phyloP scores from a whole-genome alignment of 2,888 invertebrate species.

The Leucophenga montana region DNA sequence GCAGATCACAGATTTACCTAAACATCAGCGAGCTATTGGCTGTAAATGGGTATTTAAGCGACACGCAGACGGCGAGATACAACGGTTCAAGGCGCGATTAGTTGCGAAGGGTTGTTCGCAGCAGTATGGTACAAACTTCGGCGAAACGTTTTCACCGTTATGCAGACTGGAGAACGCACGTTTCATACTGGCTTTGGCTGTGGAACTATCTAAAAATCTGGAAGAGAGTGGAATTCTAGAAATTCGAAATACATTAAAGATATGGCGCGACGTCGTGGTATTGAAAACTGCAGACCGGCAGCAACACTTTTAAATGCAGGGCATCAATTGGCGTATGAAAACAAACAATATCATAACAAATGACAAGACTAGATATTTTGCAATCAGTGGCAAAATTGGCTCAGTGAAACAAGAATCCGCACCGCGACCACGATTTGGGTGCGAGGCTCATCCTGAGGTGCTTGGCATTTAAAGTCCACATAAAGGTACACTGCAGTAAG shows the following conservation, averaged over 20 bases:
- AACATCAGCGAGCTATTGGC: slow-evolving; percentile 35
- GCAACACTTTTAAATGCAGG: slow-evolving; percentile 31
- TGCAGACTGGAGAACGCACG: slow-evolving; percentile 25
- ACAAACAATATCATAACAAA: background rate
- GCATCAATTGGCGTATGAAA: slow-evolving; percentile 22
- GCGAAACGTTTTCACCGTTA: slow-evolving; percentile 12
- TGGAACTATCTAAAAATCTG: background rate
- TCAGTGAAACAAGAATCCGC: background rate
- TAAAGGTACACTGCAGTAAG: too few species aligned
- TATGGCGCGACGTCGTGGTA: background rate
- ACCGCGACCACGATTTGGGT: too few species aligned
- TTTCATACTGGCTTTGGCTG: too few species aligned
- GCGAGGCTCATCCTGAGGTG: too few species aligned
- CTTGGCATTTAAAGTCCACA: too few species aligned
- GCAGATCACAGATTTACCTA: slow-evolving; percentile 37
- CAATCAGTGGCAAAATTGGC: background rate
- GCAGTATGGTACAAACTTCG: slow-evolving; percentile 36
- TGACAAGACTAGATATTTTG: slow-evolving; percentile 3
- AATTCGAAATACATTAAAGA: too few species aligned
- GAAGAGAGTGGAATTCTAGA: too few species aligned
- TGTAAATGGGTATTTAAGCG: slow-evolving; percentile 44
- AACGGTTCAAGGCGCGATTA: slow-evolving; percentile 40
- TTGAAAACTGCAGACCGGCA: slow-evolving; percentile 8
- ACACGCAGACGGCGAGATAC: slow-evolving; percentile 34
- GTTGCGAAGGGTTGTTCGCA: slow-evolving; percentile 37